Evolutionary conservation across 2,113 vertebrate genomes (phyloP), one percentile per base, ranked within the genome.

Genomic region (Scolopax mira): DNA sequence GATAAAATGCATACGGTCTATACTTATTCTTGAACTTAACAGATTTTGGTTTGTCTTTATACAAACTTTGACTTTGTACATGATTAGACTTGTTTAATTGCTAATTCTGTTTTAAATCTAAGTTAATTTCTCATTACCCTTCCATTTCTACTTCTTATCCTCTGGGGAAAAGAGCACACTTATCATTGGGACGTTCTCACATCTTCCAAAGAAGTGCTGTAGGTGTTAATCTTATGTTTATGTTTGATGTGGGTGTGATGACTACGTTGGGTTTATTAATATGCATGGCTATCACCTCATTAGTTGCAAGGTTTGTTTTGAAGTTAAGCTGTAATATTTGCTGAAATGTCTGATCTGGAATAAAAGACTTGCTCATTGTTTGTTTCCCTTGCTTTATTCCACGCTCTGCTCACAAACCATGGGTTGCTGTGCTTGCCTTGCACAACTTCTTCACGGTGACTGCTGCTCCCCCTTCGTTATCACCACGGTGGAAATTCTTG

Each of bases 241-340:
- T 39, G 97, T 98, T 97, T 98, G 98, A 98, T 97, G 97, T 98
- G 97, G 96, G 93, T 97, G 97, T 58, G 97, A 97, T 54, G 96
- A 60, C 95, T 93, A 80, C 89, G 86, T 78, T 11, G 85, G 86
- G 84, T 96, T 97, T 97, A 97, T 97, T 98, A 98, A 98, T 95
- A 97, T 95, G 97, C 97, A 94, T 82, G 97, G 97, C 97, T 98
- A 93, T 97, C 97, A 97, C 97, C 98, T 98, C 97, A 98, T 98
- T 98, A 98, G 97, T 94, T 91, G 97, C 71, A 54, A 97, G 92
- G 80, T 96, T 96, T 96, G 97, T 98, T 98, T 98, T 98, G 97
- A 98, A 98, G 98, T 95, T 62, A 87, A 95, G 97, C 97, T 96
- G 96, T 27, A 93, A 89, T 89, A 94, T 97, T 95, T 97, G 96